Evolutionary conservation across 2,797 vertebrate genomes (phyloP), one percentile per base, ranked within the genome.

Genomic region (Pterois miles): DNA sequence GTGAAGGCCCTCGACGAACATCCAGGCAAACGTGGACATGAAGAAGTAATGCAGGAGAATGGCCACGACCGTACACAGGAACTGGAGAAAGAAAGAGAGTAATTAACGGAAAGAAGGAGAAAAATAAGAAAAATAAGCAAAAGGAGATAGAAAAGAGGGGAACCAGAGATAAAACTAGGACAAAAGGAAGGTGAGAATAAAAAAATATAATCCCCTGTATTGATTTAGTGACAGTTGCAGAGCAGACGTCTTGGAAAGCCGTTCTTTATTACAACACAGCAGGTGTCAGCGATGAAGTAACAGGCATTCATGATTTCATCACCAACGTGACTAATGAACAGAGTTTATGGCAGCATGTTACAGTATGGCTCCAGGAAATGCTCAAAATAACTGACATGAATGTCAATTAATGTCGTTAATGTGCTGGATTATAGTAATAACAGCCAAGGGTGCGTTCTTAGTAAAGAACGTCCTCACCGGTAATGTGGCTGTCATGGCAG

Each of bases 31-130:
- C 1, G 96, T 97, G 73, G 96, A 96, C 95, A 99, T 98, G 95
- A 98, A 99, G 95, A 98, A 99, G 92, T 99, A 99, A 94, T 99
- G 98, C 66, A 99, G 95, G 71, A 99, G 93, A 93, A 99, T 98
- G 82, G 98, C 98, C 6, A 99, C 96, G 5, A 97, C 97, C 0
- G 98, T 99, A 90, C 98, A 99, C 86, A 98, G 85, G 89, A 99
- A 98, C 98, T 99, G 84, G 20, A 71, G 46, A 78, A 85, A n/a
- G 18, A 88, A 16, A 43, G 2, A 82, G 14, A 66, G 81, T 3
- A 25, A 83, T 74, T 59, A 25, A 38, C 50, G 12, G 18, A 40
- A 38, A 8, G 65, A 34, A 14, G 8, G 38, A 22, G 16, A 58
- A 27, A 48, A 31, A 54, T 2, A 1, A 13, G 62, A 8, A 36